Conservation (phyloP, 2,797 vertebrate genomes). For the Clarias laeviceps region DNA sequence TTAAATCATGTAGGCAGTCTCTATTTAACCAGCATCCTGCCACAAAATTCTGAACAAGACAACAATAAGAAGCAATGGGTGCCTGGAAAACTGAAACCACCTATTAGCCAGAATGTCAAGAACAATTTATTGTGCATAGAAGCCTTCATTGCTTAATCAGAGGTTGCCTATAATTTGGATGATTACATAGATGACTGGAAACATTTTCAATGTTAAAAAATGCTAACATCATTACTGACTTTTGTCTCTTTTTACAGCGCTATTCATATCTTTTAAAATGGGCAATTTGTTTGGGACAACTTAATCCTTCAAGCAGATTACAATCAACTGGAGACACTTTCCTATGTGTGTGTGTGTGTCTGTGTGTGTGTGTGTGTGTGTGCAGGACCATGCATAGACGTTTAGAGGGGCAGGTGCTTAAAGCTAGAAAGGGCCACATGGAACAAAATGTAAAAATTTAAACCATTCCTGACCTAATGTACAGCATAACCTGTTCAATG, state of each 20-base stretch:
- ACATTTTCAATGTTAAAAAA: neutral
- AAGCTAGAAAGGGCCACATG: too few species aligned
- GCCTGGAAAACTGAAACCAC: neutral
- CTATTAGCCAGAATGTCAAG: neutral
- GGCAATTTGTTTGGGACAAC: constrained; percentile 60
- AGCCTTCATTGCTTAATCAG: neutral
- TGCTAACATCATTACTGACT: neutral
- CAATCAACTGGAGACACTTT: constrained; percentile 3
- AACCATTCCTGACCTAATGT: too few species aligned
- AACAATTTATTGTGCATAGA: neutral
- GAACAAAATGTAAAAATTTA: too few species aligned
- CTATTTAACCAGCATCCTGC: neutral
- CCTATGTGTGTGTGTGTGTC: neutral
- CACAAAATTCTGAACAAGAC: neutral
- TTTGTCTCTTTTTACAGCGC: constrained; percentile 56
- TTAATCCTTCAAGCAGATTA: constrained; percentile 51
- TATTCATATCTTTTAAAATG: constrained; percentile 72
- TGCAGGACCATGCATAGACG: neutral
- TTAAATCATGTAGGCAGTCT: neutral
- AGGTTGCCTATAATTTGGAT: neutral
- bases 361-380: neutral
- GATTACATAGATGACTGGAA: neutral
- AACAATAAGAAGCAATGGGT: neutral
- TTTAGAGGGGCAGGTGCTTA: too few species aligned
- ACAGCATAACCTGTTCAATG: too few species aligned